Conservation (phyloP, 2,113 vertebrate genomes). For the Equus quagga region DNA sequence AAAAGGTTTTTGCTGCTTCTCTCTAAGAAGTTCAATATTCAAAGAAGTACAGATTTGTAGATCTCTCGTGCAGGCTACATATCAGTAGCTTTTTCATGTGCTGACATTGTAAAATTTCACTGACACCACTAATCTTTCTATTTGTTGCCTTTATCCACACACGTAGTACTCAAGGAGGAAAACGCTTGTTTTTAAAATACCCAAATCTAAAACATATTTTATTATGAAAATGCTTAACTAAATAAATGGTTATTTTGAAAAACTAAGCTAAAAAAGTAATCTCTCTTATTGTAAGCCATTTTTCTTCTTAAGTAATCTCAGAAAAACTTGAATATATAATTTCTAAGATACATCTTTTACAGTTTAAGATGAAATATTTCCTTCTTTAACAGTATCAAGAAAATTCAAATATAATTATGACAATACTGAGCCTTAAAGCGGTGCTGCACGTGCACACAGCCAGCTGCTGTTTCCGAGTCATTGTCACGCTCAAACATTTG, state of each 20-base stretch:
- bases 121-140: slow-evolving; percentile 10
- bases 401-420: neutral
- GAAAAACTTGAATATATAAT: neutral
- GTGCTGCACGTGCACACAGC: neutral
- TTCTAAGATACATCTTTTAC: neutral
- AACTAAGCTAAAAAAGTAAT: neutral
- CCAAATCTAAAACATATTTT: slow-evolving; percentile 44
- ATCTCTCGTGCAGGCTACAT: neutral
- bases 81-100: neutral
- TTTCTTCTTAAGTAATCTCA: neutral
- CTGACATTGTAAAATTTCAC: slow-evolving; percentile 58
- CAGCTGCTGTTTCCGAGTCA: slow-evolving; percentile 29
- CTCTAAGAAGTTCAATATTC: slow-evolving; percentile 70
- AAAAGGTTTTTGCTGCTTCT: slow-evolving; percentile 64
- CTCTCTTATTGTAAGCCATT: neutral
- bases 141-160: slow-evolving; percentile 42
- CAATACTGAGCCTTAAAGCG: neutral
- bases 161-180: neutral
- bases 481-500: slow-evolving; percentile 62
- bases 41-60: slow-evolving; percentile 58
- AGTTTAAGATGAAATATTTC: neutral
- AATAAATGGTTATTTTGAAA: neutral
- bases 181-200: neutral
- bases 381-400: neutral
- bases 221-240: slow-evolving; percentile 40